Percentiles rank a stretch among this genome's conserved stretches.
These are phyloP conservation scores for Hippoglossus stenolepis DNA, from an alignment of 2,113 vertebrate genomes.

Conservation along the genomic window DNA sequence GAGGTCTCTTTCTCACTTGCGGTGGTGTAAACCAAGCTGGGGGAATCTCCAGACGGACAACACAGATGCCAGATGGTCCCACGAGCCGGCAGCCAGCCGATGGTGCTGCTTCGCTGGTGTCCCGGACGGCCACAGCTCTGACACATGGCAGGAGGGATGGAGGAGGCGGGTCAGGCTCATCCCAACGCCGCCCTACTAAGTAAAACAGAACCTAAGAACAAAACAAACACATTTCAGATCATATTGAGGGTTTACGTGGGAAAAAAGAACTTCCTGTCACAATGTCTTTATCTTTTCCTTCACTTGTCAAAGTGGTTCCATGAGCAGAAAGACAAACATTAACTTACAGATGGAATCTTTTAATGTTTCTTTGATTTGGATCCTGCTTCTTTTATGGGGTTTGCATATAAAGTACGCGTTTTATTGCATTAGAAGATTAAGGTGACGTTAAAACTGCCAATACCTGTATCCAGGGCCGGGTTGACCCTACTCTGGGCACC, in stretches of 20 bases:
- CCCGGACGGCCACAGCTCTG: constrained; percentile 87
- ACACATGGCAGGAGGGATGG: constrained; percentile 88
- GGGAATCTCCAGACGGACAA: constrained; percentile 90
- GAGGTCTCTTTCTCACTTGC: constrained; percentile 80
- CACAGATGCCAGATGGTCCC: constrained; percentile 91
- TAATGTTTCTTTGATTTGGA: background rate
- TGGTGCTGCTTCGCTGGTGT: constrained; percentile 85
- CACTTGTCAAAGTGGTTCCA: background rate
- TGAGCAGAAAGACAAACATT: background rate
- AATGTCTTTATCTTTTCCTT: too few relatives aligned
- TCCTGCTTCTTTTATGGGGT: background rate
- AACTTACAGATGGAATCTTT: too few relatives aligned
- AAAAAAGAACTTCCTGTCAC: too few relatives aligned
- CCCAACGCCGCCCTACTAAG: constrained; percentile 90
- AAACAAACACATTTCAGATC: background rate
- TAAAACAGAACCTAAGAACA: constrained; percentile 89
- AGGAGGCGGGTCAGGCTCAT: constrained; percentile 74
- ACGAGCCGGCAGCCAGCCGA: constrained; percentile 88
- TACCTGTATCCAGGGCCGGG: constrained; percentile 88
- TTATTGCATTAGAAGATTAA: background rate
- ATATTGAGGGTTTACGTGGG: too few relatives aligned
- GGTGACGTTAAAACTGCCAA: background rate
- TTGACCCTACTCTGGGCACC: constrained; percentile 85
- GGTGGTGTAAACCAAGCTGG: constrained; percentile 89
- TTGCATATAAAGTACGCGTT: background rate